Evolutionary conservation across 1,140 invertebrate species (phyloP).

Genomic region (Drosophila gunungcola): DNA sequence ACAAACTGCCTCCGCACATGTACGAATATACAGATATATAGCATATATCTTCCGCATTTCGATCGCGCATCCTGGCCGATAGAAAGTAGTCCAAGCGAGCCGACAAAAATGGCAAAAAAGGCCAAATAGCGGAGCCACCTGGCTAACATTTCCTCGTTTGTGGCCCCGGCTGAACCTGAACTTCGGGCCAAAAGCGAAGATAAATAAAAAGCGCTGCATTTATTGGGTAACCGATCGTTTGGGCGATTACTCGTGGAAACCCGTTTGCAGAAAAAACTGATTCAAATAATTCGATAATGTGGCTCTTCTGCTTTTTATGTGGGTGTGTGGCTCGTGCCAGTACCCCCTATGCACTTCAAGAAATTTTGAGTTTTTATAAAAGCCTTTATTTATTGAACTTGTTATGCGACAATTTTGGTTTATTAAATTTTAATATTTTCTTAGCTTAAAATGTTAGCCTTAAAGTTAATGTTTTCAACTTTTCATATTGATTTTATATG

Average conservation of each 20-base stretch:
- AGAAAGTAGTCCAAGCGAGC: constrained; percentile 79
- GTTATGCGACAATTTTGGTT: too few relatives aligned
- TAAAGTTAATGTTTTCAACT: too few relatives aligned
- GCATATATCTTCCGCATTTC: constrained; percentile 68
- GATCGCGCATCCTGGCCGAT: constrained; percentile 69
- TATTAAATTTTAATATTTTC: too few relatives aligned
- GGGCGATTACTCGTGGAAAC: constrained; percentile 27
- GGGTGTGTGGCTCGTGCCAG: constrained; percentile 17
- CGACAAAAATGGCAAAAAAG: constrained; percentile 59
- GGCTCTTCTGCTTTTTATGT: constrained; percentile 21
- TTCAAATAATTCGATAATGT: constrained; percentile 32
- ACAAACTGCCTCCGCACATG: constrained; percentile 28
- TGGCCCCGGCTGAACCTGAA: constrained; percentile 75
- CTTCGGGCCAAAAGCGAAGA: constrained; percentile 51
- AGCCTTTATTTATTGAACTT: too few relatives aligned
- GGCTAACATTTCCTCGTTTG: constrained; percentile 58
- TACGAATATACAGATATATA: constrained; percentile 11
- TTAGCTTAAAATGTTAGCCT: too few relatives aligned
- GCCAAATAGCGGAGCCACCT: constrained; percentile 25
- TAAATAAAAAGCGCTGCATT: constrained; percentile 1
- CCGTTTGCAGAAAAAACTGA: constrained; percentile 36
- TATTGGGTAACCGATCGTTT: constrained; percentile 39
- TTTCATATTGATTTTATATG: too few relatives aligned
- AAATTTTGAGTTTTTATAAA: not conserved
- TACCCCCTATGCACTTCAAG: not conserved